Base-by-base conservation (phyloP, 1,140 invertebrate genomes). In the Leptonema lineaticorne region DNA sequence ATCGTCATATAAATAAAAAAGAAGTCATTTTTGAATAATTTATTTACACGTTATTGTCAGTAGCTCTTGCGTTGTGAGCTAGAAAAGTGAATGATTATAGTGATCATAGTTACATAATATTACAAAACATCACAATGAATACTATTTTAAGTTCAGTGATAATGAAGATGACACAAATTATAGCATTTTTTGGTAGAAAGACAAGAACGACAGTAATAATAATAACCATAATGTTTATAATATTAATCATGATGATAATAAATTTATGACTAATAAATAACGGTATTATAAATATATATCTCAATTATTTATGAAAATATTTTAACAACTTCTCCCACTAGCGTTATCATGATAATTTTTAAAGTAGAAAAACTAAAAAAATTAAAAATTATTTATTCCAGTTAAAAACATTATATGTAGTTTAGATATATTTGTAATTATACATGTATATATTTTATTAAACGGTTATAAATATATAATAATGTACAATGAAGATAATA, bases 41-140 rank as follows among this genome's bases (percentile, higher is more conserved):
- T 71, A 71, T 71, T 71, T 71, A 71, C 69, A 71, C 41, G 60
- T 71, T 71, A 71, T 71, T 71, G 69, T 71, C 69, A 71, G 69
- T 68, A 68, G 69, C 69, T 68, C 69, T 41, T 56, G 46, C 67
- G 64, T 63, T 57, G 58, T 53, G 69, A 71, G 69, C 69, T 60
- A 71, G 65, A 68, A 65, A 50, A 68, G 33, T 67, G 63, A 65
- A 65, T 71, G 65, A 58, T 67, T 66, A 66, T 53, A 58, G 28
- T 57, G 69, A 24, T 68, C 60, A 68, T 37, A 41, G 37, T 41
- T 41, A 41, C 37, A 41, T 41, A 41, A 41, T 41, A 41, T 41
- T 41, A 41, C 37, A 41, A 41, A 41, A 41, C 37, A 41, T 41
- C 37, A 41, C 37, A 41, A 33, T 33, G 30, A 33, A 33, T 41